These are phyloP conservation scores for Ceraclea dissimilis DNA, from an alignment of 2,888 invertebrate species.

Conservation along the genomic window DNA sequence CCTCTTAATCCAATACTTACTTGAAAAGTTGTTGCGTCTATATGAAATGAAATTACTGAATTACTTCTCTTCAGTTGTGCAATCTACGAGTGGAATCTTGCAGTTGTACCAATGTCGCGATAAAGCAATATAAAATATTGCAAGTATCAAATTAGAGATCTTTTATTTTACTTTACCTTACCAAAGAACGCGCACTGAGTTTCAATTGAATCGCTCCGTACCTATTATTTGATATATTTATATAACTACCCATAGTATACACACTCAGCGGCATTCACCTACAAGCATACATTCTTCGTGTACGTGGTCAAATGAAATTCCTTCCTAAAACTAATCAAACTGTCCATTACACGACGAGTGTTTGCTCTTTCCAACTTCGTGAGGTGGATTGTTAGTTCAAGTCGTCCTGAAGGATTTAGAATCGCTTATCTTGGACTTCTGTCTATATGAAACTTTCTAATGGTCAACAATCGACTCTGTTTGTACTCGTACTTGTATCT, in stretches of 20 bases:
- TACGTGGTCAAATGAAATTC: conserved; percentile 2
- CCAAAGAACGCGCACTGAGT: neutral
- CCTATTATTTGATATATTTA: neutral
- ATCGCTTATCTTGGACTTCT: neutral
- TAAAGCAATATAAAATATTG: neutral
- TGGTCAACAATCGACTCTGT: too few species aligned
- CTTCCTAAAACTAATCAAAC: conserved; percentile 25
- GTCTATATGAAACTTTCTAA: too few species aligned
- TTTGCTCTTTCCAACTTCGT: conserved; percentile 18
- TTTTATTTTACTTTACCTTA: neutral
- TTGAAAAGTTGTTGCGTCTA: too few species aligned
- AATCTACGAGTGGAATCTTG: too few species aligned
- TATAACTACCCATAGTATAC: neutral
- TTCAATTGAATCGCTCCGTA: neutral
- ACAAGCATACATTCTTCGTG: neutral
- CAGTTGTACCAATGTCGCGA: too few species aligned
- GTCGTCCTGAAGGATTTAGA: neutral
- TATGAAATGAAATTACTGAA: too few species aligned
- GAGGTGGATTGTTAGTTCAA: conserved; percentile 1
- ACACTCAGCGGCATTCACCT: neutral
- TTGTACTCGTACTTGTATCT: too few species aligned
- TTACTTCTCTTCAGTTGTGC: too few species aligned
- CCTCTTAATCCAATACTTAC: too few species aligned
- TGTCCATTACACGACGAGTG: conserved; percentile 22
- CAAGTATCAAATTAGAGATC: neutral